phyloP scores from a whole-genome alignment of 2,888 invertebrate genomes.

The Patella ulyssiponensis region DNA sequence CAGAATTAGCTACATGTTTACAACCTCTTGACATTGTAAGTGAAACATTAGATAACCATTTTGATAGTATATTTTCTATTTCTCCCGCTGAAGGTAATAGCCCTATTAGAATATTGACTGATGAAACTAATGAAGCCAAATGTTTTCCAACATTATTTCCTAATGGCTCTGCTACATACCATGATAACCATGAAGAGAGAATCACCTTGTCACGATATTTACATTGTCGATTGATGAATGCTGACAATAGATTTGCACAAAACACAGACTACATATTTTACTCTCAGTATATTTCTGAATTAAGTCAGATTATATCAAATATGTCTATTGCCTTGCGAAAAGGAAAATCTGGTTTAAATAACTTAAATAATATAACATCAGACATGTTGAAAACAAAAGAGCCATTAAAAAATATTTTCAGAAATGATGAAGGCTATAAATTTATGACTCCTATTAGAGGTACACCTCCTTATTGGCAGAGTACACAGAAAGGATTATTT shows the following conservation, averaged over 20 bases:
- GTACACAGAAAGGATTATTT: conserved; percentile 20
- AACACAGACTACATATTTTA: conserved; percentile 29
- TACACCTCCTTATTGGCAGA: conserved; percentile 27
- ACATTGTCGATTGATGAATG: conserved; percentile 22
- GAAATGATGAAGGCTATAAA: conserved; percentile 16
- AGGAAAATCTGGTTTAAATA: conserved; percentile 2
- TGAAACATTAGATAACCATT: conserved; percentile 25
- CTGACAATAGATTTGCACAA: conserved; percentile 25
- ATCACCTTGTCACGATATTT: conserved; percentile 25
- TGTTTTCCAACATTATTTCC: conserved; percentile 33
- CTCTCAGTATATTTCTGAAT: conserved; percentile 31
- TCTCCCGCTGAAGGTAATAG: conserved; percentile 35
- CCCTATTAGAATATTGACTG: conserved; percentile 25
- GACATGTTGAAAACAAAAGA: conserved; percentile 21
- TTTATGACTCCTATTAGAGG: conserved; percentile 25
- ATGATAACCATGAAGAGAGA: conserved; percentile 15
- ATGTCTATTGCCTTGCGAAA: conserved; percentile 30
- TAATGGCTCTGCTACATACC: conserved; percentile 14
- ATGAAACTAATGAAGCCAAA: conserved; percentile 25
- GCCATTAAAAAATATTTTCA: conserved; percentile 15
- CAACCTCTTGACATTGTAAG: conserved; percentile 34
- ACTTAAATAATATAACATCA: conserved; percentile 20
- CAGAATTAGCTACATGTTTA: conserved; percentile 28
- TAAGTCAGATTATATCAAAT: conserved; percentile 23
- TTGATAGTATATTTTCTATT: conserved; percentile 27